These are phyloP conservation scores for Petrocephalus schoutedeni DNA, from an alignment of 2,797 vertebrate species.

Conservation along the genomic window DNA sequence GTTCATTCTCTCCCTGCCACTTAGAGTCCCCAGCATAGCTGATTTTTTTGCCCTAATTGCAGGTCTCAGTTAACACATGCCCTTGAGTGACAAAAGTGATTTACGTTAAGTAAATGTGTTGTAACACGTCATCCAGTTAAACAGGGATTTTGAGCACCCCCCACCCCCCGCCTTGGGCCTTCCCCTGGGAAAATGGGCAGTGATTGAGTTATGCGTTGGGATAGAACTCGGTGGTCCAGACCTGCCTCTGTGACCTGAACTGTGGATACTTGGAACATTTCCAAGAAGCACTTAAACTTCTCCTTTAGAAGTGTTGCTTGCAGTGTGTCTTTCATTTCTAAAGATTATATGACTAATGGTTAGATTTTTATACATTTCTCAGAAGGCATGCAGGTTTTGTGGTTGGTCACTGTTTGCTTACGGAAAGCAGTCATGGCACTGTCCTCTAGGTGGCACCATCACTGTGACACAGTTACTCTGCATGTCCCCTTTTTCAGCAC, in stretches of 20 bases:
- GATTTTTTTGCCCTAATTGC: constrained; percentile 28
- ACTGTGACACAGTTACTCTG: neutral
- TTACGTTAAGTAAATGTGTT: constrained; percentile 34
- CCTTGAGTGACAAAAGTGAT: constrained; percentile 43
- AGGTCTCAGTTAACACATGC: constrained; percentile 28
- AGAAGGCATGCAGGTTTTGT: neutral
- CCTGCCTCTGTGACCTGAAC: neutral
- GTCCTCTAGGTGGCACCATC: neutral
- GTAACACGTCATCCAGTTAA: constrained; percentile 10
- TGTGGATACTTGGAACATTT: neutral
- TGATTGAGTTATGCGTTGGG: constrained; percentile 4
- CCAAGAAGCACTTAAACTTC: neutral
- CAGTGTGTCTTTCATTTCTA: neutral
- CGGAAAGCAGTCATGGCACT: neutral
- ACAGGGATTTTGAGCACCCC: neutral
- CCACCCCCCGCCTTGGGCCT: neutral
- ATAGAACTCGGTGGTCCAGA: neutral
- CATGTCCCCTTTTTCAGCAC: neutral
- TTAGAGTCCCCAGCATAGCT: constrained; percentile 13
- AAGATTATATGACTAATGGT: neutral
- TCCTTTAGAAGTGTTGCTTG: neutral
- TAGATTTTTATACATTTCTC: neutral
- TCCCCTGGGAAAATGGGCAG: neutral
- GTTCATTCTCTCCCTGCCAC: constrained; percentile 24
- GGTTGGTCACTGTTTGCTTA: neutral